Percentiles rank a stretch among this genome's conserved stretches.
phyloP scores from a whole-genome alignment of 2,888 invertebrate genomes.

The Drosophila birchii region DNA sequence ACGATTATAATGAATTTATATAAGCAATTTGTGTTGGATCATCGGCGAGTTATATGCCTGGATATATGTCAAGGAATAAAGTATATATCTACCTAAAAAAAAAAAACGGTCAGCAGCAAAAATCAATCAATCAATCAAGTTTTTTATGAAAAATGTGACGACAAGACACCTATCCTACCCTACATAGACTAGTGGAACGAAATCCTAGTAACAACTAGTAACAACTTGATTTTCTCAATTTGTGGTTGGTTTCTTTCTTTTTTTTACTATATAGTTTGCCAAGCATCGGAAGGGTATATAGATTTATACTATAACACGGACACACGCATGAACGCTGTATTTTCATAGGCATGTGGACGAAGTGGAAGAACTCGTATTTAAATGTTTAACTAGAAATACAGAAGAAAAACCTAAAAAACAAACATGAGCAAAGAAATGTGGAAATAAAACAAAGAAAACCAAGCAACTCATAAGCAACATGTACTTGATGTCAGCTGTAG shows the following conservation, averaged over 20 bases:
- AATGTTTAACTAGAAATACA: slow-evolving; percentile 74
- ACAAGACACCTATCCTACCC: slow-evolving; percentile 4
- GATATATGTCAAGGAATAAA: slow-evolving; percentile 12
- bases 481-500: slow-evolving; percentile 78
- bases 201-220: background rate
- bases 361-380: slow-evolving; percentile 64
- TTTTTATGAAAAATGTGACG: slow-evolving; percentile 39
- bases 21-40: slow-evolving; percentile 51
- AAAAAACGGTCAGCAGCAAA: slow-evolving; percentile 12
- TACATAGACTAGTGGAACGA: slow-evolving; percentile 4
- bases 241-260: slow-evolving; percentile 3
- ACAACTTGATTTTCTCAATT: background rate
- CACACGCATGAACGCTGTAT: slow-evolving; percentile 66
- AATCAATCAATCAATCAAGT: slow-evolving; percentile 47
- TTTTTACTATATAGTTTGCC: slow-evolving; percentile 61
- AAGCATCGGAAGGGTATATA: slow-evolving; percentile 70
- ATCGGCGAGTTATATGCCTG: slow-evolving; percentile 1
- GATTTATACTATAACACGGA: slow-evolving; percentile 59
- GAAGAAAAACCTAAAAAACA: slow-evolving; percentile 24
- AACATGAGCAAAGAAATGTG: slow-evolving; percentile 17
- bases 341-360: slow-evolving; percentile 64
- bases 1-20: slow-evolving; percentile 34
- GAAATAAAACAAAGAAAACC: slow-evolving; percentile 14
- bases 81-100: background rate
- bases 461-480: slow-evolving; percentile 60